Evolutionary conservation across 1,140 invertebrate species (phyloP).

Genomic region (Himalopsyche phryganea): DNA sequence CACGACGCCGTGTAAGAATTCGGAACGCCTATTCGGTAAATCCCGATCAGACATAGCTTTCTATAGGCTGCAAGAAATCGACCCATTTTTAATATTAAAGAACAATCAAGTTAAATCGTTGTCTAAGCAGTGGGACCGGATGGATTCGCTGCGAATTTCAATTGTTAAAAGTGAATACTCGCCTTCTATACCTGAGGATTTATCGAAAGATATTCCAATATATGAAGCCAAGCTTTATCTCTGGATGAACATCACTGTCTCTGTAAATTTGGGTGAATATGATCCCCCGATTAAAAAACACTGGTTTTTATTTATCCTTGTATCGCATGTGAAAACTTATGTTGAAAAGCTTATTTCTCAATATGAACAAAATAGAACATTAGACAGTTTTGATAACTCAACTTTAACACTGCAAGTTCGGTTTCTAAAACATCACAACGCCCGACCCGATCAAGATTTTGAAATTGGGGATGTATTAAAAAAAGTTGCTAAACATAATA

Average conservation of each 20-base stretch:
- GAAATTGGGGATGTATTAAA: background rate
- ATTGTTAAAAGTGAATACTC: background rate
- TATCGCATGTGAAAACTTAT: background rate
- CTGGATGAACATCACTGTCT: conserved; percentile 4
- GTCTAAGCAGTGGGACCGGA: conserved; percentile 8
- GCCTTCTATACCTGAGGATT: background rate
- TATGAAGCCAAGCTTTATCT: conserved; percentile 13
- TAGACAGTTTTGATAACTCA: conserved; percentile 7
- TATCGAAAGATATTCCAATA: background rate
- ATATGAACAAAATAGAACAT: background rate
- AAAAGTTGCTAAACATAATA: background rate
- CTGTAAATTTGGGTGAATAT: background rate
- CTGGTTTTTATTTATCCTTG: background rate
- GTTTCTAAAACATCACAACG: conserved; percentile 2
- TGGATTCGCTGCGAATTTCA: conserved; percentile 4
- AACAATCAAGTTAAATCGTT: background rate
- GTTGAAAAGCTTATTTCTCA: background rate
- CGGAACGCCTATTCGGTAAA: background rate
- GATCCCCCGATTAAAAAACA: background rate
- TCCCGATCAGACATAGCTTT: background rate
- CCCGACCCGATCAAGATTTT: background rate
- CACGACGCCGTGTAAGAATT: conserved; percentile 3
- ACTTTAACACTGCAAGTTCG: background rate
- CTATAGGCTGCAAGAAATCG: background rate
- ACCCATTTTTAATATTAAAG: conserved; percentile 1